Base-by-base conservation (phyloP, 2,888 invertebrate species). In the Mesochorus sp. region DNA sequence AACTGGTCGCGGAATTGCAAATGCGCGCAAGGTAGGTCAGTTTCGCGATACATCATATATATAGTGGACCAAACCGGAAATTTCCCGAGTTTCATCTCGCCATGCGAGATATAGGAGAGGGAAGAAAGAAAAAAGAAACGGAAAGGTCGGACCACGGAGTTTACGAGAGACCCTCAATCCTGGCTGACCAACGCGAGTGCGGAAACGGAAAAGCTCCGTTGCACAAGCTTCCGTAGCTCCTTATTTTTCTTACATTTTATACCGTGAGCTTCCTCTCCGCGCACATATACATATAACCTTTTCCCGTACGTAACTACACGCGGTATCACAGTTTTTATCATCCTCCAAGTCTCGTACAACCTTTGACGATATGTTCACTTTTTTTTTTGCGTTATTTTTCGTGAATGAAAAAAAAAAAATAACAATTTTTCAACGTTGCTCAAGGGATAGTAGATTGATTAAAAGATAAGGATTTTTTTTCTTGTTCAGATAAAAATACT, bases 141-240 rank as follows among this genome's bases (percentile, higher is more conserved):
- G 51, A 64, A 73, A 21, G 64, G 44, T 28, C 42, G 64, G 17
- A 66, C 57, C 59, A 39, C 39, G 14, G 34, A 74, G 59, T 74
- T 67, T 67, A 67, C 74, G 74, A 61, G 74, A 67, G 67, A 12
- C 61, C 51, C 59, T 67, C 59, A 67, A 74, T 74, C 49, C 44
- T 74, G 59, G 66, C 12, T 21, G 39, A 59, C 49, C 34, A 24
- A 24, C 51, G 19, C 10, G 17, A 61, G 24, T 24, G 12, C 42
- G 74, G 61, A 74, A 74, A 61, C 67, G 66, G 51, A 74, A 67
- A 17, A 55, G n/a, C 24, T 47, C 42, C 67, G 61, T 53, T 62
- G 39, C 62, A 31, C 21, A 12, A 28, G 28, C 61, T 61, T 42
- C 49, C 44, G 17, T 47, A 8, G 53, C 31, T 53, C 17, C 6